A percentile compares a stretch with the other conserved stretches of the same genome.
phyloP scores from a whole-genome alignment of 2,888 invertebrate species.

The Clusia tigrina region DNA sequence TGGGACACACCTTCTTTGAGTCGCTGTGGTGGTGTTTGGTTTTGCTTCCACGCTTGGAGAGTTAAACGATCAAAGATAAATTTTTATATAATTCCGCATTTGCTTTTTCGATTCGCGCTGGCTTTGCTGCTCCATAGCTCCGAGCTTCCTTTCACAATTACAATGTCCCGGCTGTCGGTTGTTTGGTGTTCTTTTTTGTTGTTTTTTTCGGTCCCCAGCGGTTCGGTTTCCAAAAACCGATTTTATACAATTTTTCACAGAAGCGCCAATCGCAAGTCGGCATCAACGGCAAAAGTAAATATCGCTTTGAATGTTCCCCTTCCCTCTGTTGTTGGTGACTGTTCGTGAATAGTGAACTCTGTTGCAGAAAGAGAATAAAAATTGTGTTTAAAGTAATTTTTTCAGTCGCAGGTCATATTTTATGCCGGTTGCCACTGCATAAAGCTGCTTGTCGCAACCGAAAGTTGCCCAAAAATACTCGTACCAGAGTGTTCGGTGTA shows the following conservation, averaged over 20 bases:
- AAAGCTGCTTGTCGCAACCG: constrained; percentile 44
- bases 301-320: background rate
- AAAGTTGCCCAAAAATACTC: constrained; percentile 30
- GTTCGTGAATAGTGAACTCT: constrained; percentile 1
- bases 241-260: constrained; percentile 30
- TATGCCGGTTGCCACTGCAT: constrained; percentile 35
- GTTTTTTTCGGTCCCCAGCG: constrained; percentile 31
- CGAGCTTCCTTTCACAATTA: constrained; percentile 18
- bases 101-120: background rate
- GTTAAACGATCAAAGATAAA: constrained; percentile 50
- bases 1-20: constrained; percentile 41
- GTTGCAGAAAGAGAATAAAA: background rate
- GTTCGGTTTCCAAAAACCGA: constrained; percentile 29
- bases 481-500: constrained; percentile 1
- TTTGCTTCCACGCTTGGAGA: constrained; percentile 23
- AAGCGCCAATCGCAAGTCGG: constrained; percentile 13
- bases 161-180: constrained; percentile 20
- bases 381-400: background rate
- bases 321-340: background rate
- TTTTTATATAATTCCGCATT: constrained; percentile 41
- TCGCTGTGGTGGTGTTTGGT: constrained; percentile 13
- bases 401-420: constrained; percentile 30
- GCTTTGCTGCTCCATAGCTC: constrained; percentile 15
- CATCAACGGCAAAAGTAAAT: constrained; percentile 41
- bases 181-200: too few relatives aligned